phyloP scores from a whole-genome alignment of 2,888 invertebrate genomes.

The Meiosimyza platycephala region DNA sequence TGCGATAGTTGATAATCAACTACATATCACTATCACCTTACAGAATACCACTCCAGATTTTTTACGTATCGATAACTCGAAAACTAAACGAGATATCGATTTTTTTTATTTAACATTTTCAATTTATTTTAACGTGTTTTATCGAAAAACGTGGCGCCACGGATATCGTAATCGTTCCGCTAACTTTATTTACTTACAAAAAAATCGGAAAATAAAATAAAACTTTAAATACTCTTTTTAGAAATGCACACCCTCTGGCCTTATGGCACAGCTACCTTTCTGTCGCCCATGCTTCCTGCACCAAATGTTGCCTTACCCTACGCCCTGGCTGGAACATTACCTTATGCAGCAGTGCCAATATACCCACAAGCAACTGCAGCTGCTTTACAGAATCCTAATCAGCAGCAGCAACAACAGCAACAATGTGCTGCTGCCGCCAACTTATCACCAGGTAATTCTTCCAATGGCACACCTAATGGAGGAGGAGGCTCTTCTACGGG shows the following conservation, averaged over 20 bases:
- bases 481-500: conserved; percentile 18
- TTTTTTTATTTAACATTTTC: too few relatives aligned
- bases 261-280: conserved; percentile 54
- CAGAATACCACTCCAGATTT: too few relatives aligned
- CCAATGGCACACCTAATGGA: conserved; percentile 31
- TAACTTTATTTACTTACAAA: not conserved
- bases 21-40: too few relatives aligned
- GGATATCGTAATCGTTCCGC: too few relatives aligned
- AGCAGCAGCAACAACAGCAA: conserved; percentile 43
- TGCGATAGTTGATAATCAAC: too few relatives aligned
- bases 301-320: conserved; percentile 53
- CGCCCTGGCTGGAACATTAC: conserved; percentile 47
- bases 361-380: conserved; percentile 47
- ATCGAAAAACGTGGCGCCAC: too few relatives aligned
- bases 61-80: too few relatives aligned
- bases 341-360: conserved; percentile 51
- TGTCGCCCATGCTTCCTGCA: conserved; percentile 53
- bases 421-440: conserved; percentile 61
- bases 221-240: conserved; percentile 28
- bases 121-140: too few relatives aligned
- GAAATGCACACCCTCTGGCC: conserved; percentile 57
- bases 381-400: conserved; percentile 31
- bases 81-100: too few relatives aligned
- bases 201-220: too few relatives aligned
- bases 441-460: conserved; percentile 40